Evolutionary conservation across 1,140 invertebrate genomes (phyloP).

Genomic region (Drosophila cardini): DNA sequence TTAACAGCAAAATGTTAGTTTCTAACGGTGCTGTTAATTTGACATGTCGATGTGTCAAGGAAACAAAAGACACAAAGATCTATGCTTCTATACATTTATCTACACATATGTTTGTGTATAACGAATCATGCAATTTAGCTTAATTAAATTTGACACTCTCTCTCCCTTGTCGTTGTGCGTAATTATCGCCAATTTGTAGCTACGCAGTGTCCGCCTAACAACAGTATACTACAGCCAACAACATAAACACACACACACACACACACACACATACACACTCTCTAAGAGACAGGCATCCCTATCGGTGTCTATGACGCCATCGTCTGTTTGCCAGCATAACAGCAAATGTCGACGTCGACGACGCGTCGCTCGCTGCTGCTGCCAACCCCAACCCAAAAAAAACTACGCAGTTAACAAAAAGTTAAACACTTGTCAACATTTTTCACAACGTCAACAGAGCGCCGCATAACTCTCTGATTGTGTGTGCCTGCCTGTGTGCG

Average conservation of each 20-base stretch:
- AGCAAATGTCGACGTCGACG: conserved; percentile 40
- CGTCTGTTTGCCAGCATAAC: conserved; percentile 56
- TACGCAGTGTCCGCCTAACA: conserved; percentile 39
- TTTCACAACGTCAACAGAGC: conserved; percentile 65
- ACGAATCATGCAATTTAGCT: conserved; percentile 40
- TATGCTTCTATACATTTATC: conserved; percentile 7
- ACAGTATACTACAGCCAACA: background rate
- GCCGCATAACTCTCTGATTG: conserved; percentile 53
- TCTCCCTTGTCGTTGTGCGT: background rate
- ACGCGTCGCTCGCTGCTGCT: conserved; percentile 22
- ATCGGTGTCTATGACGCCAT: conserved; percentile 70
- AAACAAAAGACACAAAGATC: background rate
- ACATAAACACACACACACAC: conserved; percentile 9
- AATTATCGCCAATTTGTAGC: conserved; percentile 41
- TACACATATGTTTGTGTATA: conserved; percentile 1
- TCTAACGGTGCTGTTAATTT: conserved; percentile 25
- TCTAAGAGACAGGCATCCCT: background rate
- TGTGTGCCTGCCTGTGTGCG: background rate
- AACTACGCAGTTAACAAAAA: conserved; percentile 76
- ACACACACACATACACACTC: background rate
- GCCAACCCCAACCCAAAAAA: conserved; percentile 61
- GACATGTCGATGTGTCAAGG: conserved; percentile 8
- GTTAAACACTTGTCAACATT: conserved; percentile 68
- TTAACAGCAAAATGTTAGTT: conserved; percentile 44
- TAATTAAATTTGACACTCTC: conserved; percentile 13